A percentile compares a stretch with the other conserved stretches of the same genome.
Evolutionary conservation across 2,888 invertebrate genomes (phyloP).

Genomic region (Listrodromus nycthemerus): DNA sequence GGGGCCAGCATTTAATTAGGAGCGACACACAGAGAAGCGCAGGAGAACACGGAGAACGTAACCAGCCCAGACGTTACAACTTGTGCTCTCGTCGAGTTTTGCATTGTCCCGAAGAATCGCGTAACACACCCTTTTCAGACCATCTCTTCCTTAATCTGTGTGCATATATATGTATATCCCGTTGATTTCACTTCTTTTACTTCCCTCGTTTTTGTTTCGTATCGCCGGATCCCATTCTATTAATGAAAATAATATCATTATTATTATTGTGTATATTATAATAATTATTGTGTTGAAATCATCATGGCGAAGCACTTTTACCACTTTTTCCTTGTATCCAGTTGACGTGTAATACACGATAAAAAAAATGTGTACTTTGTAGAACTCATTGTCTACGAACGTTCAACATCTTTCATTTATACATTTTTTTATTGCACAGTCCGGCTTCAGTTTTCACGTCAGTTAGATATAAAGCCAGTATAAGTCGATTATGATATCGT

Average conservation of each 20-base stretch:
- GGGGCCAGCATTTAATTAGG: constrained; percentile 56
- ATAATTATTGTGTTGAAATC: background rate
- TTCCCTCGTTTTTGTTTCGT: background rate
- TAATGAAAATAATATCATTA: background rate
- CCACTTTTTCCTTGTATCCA: background rate
- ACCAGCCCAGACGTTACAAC: constrained; percentile 52
- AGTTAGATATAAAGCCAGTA: too few species aligned
- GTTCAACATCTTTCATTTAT: too few species aligned
- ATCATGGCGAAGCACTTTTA: too few species aligned
- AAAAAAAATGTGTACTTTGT: too few species aligned
- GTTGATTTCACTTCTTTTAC: background rate
- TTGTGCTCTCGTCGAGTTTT: constrained; percentile 32
- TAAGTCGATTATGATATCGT: too few species aligned
- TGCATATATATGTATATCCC: background rate
- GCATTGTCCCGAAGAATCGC: constrained; percentile 23
- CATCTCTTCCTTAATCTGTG: constrained; percentile 1
- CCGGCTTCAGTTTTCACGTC: too few species aligned
- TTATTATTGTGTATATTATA: background rate
- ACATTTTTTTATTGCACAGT: too few species aligned
- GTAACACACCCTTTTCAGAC: constrained; percentile 26
- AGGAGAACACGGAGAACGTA: constrained; percentile 43
- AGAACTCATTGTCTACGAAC: too few species aligned
- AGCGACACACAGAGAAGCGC: constrained; percentile 45
- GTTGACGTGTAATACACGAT: background rate
- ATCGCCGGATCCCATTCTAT: background rate